Base-by-base conservation (phyloP, 2,797 vertebrate genomes). In the Adelosebastes latens region DNA sequence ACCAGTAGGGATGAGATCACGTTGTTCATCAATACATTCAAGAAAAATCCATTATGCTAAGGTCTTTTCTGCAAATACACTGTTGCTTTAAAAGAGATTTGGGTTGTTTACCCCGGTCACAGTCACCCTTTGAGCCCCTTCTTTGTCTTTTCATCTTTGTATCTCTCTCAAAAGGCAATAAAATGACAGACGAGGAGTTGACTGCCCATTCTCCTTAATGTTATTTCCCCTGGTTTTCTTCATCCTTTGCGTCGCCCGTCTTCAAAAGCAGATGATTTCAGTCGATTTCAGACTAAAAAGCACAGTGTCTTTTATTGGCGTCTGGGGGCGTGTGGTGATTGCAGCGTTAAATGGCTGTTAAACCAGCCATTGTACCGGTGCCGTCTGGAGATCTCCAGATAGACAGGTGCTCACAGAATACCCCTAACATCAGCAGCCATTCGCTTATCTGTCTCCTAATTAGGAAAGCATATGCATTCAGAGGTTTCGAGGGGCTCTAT, bases 391-490 rank as follows among this genome's bases (percentile, higher is more conserved):
- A 93, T 94, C 39, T 39, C 20, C 34, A 88, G 92, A 94, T 92
- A 90, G 87, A 83, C 89, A 91, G 89, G 82, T 89, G 90, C 89
- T 88, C 59, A 42, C 63, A 89, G 87, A 89, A 89, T 86, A 78
- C 78, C 78, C 75, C 20, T 36, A 86, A 83, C 88, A 82, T 87
- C 72, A 73, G 82, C 78, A 46, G 83, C 65, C 83, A 49, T 79
- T 76, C 24, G 39, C 91, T 93, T 93, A 95, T 92, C 92, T 72
- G 75, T 77, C 79, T 82, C 55, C 89, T 91, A 94, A 96, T 95
- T 94, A 95, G 87, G 74, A 81, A 78, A 88, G 80, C 77, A 80
- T 87, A 93, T 87, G 69, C 72, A 85, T 88, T 80, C 77, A 75
- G 63, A 46, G 58, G 71, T 89, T 85, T 87, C 76, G 52, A 25